Base-by-base conservation (phyloP, 2,797 vertebrate species). In the Dicrostonyx torquatus region DNA sequence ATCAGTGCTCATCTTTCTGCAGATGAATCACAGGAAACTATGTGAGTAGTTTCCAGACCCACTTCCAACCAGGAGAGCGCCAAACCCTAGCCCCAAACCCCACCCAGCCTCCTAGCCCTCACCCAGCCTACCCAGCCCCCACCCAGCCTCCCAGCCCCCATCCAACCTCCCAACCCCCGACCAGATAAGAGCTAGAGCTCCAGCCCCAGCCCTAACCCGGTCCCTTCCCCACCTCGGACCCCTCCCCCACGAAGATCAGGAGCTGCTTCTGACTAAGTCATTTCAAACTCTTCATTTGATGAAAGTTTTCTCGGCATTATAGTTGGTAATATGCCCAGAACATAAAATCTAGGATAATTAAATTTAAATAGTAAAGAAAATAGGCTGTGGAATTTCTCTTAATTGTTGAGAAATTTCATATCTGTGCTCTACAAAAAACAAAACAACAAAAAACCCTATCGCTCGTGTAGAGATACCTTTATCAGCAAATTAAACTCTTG, bases 301-400 rank as follows among this genome's bases (percentile, higher is more conserved):
- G 10, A 64, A 80, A 73, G 53, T 86, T 89, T 87, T 89, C 72
- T 87, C 86, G 31, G 8, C 70, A 55, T 91, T 48, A 18, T 79
- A 83, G 68, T 50, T 88, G 85, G 80, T 75, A 66, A 78, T 86
- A 83, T 77, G 72, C 60, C 77, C 48, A 43, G 64, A 89, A 58
- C 64, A 15, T 95, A 75, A 93, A 86, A 92, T 58, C 75, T 77
- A 34, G 12, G 73, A 83, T 94, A 78, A 53, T 93, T 85, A 76
- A 50, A n/a, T 91, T 89, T 83, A 93, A 64, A 86, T 80, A 66
- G 60, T 50, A 90, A 94, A 83, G 26, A 84, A 83, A 31, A 68
- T 34, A 40, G 40, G 10, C 64, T 15, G 1, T 79, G 45, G 55
- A 48, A 76, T 92, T 89, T 90, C 40, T 94, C 26, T 77, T 76